Evolutionary conservation across 2,113 vertebrate genomes (phyloP), one percentile per base, ranked within the genome.

Genomic region (Coryphaenoides rupestris): DNA sequence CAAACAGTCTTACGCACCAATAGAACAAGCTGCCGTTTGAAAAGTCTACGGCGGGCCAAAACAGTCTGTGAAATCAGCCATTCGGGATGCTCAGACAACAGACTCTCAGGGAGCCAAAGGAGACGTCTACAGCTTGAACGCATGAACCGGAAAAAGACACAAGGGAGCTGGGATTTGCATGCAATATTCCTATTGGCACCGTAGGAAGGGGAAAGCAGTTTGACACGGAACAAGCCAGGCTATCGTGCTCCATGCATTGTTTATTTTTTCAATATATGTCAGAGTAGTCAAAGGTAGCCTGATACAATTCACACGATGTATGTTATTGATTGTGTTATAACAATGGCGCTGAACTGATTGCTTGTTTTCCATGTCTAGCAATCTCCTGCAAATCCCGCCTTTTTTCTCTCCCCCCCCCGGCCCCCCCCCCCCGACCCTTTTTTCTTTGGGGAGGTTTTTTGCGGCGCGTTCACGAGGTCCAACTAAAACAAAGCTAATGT

Each of bases 401-500:
- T 40, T 40, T 40, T 12, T 40, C 7, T 40, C 13, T 40, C 13
- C 33, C 33, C 69, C 79, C 75, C 69, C 77, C n/a, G n/a, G n/a
- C n/a, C n/a, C n/a, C n/a, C n/a, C n/a, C n/a, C n/a, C n/a, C n/a
- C n/a, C n/a, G n/a, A n/a, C n/a, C n/a, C n/a, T n/a, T 75, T 64
- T 74, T 81, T 86, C 83, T 77, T 83, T 70, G 74, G 83, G 79
- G 4, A 40, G 33, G 13, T 40, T 85, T 40, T 85, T 84, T 80
- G 73, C 75, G 49, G 69, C 82, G 78, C 74, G 78, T 81, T 86
- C 33, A 33, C 68, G 15, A 55, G 21, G 66, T 89, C 90, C 89
- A 91, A 90, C 79, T 84, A 76, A 88, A 91, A 91, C 85, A 87
- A 81, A 81, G 66, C 78, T 86, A 79, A 88, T 75, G 83, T 59